These are phyloP conservation scores for Leontocebus nigricollis DNA, from an alignment of 2,797 vertebrate species.

Conservation along the genomic window DNA sequence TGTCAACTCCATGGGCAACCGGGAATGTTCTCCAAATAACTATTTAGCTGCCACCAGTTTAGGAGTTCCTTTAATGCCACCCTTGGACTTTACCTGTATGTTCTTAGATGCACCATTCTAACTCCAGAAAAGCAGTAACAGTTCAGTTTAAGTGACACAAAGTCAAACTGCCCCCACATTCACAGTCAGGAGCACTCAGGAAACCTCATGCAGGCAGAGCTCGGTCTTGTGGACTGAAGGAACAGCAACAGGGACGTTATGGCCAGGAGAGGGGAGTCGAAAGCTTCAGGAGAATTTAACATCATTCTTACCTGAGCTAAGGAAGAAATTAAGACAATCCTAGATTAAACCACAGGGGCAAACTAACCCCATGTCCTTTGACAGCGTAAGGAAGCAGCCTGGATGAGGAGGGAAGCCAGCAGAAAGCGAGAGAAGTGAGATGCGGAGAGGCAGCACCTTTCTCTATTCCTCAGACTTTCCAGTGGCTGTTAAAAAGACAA, in stretches of 20 bases:
- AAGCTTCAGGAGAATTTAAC: neutral
- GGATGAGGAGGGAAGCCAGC: neutral
- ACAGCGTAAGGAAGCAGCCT: neutral
- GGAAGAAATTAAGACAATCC: neutral
- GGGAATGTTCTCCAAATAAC: neutral
- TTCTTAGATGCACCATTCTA: neutral
- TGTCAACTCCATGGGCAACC: neutral
- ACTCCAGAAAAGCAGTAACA: neutral
- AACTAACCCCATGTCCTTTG: neutral
- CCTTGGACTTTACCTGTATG: neutral
- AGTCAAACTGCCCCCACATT: accelerated
- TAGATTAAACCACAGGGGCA: neutral
- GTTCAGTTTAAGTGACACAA: neutral
- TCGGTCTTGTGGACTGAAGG: neutral
- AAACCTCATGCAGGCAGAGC: neutral
- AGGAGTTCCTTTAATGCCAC: neutral
- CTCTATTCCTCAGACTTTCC: neutral
- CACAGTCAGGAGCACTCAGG: accelerated
- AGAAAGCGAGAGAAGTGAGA: neutral
- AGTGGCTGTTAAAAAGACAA: constrained; percentile 70
- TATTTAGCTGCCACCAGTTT: neutral
- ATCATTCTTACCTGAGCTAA: neutral
- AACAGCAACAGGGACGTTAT: neutral
- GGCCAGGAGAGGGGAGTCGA: neutral
- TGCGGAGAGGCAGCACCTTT: neutral